Evolutionary conservation across 2,797 vertebrate genomes (phyloP).

Genomic region (Chelidonichthys spinosus): DNA sequence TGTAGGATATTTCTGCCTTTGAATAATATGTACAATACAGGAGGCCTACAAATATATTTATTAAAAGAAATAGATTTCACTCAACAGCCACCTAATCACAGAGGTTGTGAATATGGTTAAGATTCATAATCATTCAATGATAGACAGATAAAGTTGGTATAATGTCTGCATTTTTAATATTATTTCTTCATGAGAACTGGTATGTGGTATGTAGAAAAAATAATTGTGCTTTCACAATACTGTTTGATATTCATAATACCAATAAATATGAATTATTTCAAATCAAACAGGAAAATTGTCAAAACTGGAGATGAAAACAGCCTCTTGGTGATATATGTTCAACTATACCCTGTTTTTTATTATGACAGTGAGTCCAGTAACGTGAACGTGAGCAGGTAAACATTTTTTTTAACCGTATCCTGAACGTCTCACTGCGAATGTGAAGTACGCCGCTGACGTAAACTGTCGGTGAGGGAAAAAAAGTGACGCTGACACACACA

Average conservation of each 20-base stretch:
- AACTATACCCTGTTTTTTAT: no score
- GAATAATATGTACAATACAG: neutral
- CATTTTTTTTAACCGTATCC: constrained; percentile 30
- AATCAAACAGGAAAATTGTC: neutral
- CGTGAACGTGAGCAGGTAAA: constrained; percentile 1
- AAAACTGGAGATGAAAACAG: neutral
- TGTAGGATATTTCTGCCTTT: neutral
- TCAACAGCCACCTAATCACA: neutral
- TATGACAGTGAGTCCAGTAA: neutral
- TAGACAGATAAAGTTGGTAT: neutral
- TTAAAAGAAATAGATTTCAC: neutral
- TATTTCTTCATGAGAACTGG: neutral
- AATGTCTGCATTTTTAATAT: neutral
- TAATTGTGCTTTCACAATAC: constrained; percentile 1
- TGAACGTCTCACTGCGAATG: constrained; percentile 48
- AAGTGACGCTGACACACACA: constrained; percentile 76
- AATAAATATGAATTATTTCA: neutral
- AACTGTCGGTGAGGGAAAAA: constrained; percentile 63
- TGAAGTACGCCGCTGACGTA: constrained; percentile 76
- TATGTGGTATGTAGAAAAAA: neutral
- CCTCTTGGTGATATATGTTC: no score
- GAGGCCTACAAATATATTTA: neutral
- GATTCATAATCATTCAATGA: neutral
- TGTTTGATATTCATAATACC: neutral
- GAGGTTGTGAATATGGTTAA: neutral